A percentile compares a stretch with the other conserved stretches of the same genome.
Evolutionary conservation across 2,113 vertebrate genomes (phyloP).

Genomic region (Synchiropus splendidus): DNA sequence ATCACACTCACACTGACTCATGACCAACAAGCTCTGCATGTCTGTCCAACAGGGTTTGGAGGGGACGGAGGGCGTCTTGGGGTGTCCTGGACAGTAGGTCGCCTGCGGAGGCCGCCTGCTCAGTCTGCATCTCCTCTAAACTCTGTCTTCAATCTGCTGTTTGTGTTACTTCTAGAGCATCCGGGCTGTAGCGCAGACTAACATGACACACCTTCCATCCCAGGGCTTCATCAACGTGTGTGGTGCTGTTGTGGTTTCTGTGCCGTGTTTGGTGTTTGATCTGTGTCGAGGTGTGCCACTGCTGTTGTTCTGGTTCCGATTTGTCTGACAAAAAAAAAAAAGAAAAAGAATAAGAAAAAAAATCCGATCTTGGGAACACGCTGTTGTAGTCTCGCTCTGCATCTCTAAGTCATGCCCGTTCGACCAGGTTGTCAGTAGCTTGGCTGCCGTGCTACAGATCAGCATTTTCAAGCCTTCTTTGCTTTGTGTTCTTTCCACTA

Average conservation of each 20-base stretch:
- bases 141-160: conserved; percentile 51
- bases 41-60: conserved; percentile 61
- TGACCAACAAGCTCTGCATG: conserved; percentile 54
- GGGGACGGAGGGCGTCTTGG: conserved; percentile 46
- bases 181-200: conserved; percentile 43
- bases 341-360: neutral
- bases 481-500: conserved; percentile 40
- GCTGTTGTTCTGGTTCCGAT: conserved; percentile 42
- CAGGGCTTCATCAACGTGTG: conserved; percentile 45
- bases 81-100: conserved; percentile 35
- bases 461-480: conserved; percentile 37
- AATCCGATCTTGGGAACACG: conserved; percentile 5
- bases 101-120: conserved; percentile 35
- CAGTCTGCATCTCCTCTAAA: conserved; percentile 62
- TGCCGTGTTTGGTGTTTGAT: conserved; percentile 49
- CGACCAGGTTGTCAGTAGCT: conserved; percentile 46
- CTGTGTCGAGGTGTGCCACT: conserved; percentile 55
- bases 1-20: conserved; percentile 53
- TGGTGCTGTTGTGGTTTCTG: conserved; percentile 33
- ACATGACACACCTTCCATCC: conserved; percentile 49
- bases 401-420: conserved; percentile 25
- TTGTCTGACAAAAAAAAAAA: conserved; percentile 11
- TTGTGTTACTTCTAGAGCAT: conserved; percentile 47
- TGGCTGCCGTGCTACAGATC: conserved; percentile 60
- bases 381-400: conserved; percentile 24